Conservation (phyloP, 2,113 vertebrate species). For the Drymodes brunneopygia region DNA sequence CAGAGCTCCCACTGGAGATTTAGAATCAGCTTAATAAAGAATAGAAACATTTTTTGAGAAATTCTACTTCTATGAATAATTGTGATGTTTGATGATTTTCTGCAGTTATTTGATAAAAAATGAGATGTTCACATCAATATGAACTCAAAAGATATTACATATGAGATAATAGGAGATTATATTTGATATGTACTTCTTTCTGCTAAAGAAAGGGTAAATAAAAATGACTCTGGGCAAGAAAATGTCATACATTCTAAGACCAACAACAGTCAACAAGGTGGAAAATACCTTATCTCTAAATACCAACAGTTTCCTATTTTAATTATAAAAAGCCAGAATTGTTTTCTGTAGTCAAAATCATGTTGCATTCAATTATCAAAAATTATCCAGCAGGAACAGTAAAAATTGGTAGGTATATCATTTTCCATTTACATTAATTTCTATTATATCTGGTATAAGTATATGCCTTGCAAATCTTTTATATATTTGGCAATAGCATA, state of each 20-base stretch:
- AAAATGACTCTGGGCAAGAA: not conserved
- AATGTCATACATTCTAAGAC: not conserved
- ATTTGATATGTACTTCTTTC: not conserved
- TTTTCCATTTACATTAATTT: not conserved
- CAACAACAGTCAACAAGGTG: not conserved
- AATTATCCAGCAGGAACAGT: not conserved
- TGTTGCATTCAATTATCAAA: not conserved
- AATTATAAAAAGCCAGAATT: not conserved
- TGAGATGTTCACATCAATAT: not conserved
- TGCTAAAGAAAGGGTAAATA: not conserved
- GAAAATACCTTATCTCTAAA: not conserved
- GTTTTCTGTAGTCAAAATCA: not conserved
- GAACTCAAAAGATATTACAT: not conserved
- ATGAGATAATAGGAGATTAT: not conserved
- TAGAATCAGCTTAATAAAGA: not conserved
- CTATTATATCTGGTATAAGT: not conserved
- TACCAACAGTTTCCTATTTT: not conserved
- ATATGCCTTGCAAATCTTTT: not conserved
- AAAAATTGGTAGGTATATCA: not conserved
- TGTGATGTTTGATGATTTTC: not conserved
- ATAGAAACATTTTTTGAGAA: not conserved
- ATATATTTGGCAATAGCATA: not conserved
- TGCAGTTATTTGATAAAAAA: not conserved
- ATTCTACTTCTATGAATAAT: not conserved
- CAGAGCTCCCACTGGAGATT: not conserved